Base-by-base conservation (phyloP, 1,140 invertebrate species). In the Drosophila albomicans region DNA sequence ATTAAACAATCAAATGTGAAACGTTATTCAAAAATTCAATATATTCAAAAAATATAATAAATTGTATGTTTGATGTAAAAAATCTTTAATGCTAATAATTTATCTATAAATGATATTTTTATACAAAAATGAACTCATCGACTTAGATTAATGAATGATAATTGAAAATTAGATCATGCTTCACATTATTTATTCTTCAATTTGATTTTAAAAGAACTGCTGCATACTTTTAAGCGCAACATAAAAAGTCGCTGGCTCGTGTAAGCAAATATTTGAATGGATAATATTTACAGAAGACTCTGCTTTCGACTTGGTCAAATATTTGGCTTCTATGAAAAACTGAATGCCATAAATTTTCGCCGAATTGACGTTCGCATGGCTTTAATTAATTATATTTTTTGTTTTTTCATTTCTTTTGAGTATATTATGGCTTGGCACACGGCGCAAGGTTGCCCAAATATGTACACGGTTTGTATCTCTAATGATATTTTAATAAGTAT, bases 401-500 rank as follows among this genome's bases (percentile, higher is more conserved):
- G 15, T 54, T 52, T 64, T 52, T 43, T 54, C 59, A 48, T 74
- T 69, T 41, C n/a, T 71, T 58, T 70, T 59, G 56, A 46, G 41
- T 59, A 20, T 7, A 20, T 57, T 57, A 41, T 57, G 15, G 32
- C 13, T 20, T n/a, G 13, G 32, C 32, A 32, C 32, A 16, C n/a
- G 25, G 45, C 32, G 64, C 48, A 61, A 75, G 75, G 49, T 58
- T 77, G 64, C 32, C 82, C 67, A 82, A 86, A 71, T 70, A 72
- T 52, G 73, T 59, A 13, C 61, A 65, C 45, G 25, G 28, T 6
- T 7, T 51, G 13, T 78, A 52, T 75, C 65, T 57, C 79, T 87
- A 86, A 88, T 82, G 84, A 78, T 76, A 51, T 71, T 72, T 79
- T 82, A 77, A 75, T 82, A 65, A 65, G n/a, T 65, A 88, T 87